Conservation (phyloP, 2,888 invertebrate genomes). For the Drosophila macrospina region DNA sequence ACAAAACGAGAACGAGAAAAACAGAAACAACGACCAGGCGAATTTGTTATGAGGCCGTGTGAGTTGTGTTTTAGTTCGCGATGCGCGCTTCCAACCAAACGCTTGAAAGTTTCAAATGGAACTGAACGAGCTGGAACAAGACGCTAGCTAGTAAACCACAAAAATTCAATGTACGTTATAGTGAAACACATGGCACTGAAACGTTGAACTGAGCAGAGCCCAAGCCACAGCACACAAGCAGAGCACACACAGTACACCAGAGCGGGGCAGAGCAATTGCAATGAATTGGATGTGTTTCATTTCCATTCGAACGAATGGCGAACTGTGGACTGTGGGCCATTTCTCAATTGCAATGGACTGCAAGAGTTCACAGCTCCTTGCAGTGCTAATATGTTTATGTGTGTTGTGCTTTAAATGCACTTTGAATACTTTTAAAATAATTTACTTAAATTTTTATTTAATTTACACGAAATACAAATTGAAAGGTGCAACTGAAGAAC, state of each 20-base stretch:
- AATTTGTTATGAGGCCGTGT: constrained; percentile 35
- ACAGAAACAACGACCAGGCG: constrained; percentile 52
- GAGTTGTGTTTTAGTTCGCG: constrained; percentile 30
- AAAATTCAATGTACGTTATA: background rate
- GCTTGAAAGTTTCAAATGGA: constrained; percentile 73
- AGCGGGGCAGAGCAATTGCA: constrained; percentile 4
- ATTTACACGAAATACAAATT: background rate
- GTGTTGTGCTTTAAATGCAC: background rate
- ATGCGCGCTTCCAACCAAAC: constrained; percentile 71
- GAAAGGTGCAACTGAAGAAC: background rate
- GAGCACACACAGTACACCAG: background rate
- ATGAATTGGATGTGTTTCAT: constrained; percentile 33
- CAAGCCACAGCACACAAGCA: background rate
- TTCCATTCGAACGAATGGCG: constrained; percentile 30
- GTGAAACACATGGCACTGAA: constrained; percentile 19
- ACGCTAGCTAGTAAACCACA: constrained; percentile 39
- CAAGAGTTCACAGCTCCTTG: constrained; percentile 28
- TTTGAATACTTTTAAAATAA: background rate
- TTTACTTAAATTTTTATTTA: background rate
- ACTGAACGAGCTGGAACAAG: constrained; percentile 44
- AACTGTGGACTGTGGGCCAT: constrained; percentile 47
- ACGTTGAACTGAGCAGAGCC: constrained; percentile 8
- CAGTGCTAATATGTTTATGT: background rate
- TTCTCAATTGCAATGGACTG: constrained; percentile 25
- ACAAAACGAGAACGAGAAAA: constrained; percentile 64